phyloP scores from a whole-genome alignment of 2,113 vertebrate genomes.

The Gymnobelideus leadbeateri region DNA sequence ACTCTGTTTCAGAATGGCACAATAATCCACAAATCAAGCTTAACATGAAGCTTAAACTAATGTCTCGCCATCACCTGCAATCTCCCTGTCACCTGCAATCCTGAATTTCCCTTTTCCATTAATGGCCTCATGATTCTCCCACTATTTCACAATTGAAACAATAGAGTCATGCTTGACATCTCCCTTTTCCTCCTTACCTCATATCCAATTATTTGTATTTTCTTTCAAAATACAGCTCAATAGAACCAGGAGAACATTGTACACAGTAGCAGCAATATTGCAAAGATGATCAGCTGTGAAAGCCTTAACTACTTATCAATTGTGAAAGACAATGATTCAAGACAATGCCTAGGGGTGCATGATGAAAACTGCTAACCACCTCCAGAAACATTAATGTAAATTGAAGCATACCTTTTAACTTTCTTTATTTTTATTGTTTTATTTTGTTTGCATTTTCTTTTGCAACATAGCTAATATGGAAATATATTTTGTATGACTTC shows the following conservation, averaged over 20 bases:
- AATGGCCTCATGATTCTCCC: background rate
- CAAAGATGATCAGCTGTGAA: background rate
- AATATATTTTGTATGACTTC: background rate
- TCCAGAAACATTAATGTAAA: background rate
- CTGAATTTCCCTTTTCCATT: background rate
- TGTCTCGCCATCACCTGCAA: background rate
- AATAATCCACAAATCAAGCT: background rate
- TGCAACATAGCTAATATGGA: background rate
- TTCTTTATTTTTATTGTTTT: background rate
- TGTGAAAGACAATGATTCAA: background rate
- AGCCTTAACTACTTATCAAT: background rate
- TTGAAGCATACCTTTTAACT: background rate
- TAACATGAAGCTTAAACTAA: background rate
- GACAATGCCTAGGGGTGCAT: background rate
- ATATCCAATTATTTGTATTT: background rate
- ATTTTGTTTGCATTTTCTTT: background rate
- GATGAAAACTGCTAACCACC: background rate
- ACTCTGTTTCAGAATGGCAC: background rate
- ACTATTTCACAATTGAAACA: background rate
- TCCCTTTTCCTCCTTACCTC: background rate
- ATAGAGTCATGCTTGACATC: background rate
- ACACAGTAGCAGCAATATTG: background rate
- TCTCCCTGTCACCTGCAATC: background rate
- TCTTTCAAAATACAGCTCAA: background rate
- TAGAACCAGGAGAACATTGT: background rate